Percentiles rank a stretch among this genome's conserved stretches.
Conservation (phyloP, 2,113 vertebrate species). For the Paraplagusia blochii region DNA sequence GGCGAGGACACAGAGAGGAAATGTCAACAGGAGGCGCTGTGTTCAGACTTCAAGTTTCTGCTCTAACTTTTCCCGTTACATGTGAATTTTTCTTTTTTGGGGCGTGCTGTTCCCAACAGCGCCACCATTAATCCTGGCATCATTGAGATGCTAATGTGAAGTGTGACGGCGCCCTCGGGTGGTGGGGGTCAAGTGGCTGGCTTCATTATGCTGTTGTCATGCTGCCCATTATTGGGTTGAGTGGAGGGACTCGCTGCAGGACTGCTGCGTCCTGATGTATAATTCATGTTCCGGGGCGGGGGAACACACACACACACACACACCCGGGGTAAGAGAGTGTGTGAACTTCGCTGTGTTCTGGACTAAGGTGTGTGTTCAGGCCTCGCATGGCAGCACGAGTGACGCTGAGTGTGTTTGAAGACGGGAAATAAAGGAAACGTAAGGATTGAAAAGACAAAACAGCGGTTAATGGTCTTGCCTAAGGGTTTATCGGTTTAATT, state of each 20-base stretch:
- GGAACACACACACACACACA: constrained; percentile 2
- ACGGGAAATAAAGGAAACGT: no score
- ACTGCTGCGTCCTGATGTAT: constrained; percentile 72
- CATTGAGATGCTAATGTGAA: constrained; percentile 79
- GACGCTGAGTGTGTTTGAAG: no score
- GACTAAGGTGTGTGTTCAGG: constrained; percentile 31
- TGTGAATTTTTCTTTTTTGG: constrained; percentile 38
- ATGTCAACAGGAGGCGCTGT: no score
- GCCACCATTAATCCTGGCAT: constrained; percentile 67
- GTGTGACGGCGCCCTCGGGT: constrained; percentile 62
- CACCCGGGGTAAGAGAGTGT: constrained; percentile 8
- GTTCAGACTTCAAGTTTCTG: not conserved
- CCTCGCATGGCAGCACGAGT: constrained; percentile 6
- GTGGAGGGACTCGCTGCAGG: constrained; percentile 55
- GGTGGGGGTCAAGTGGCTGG: constrained; percentile 76
- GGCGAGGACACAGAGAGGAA: constrained; percentile 8
- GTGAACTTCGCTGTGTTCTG: constrained; percentile 50
- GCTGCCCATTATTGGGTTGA: constrained; percentile 70
- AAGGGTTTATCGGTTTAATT: no score
- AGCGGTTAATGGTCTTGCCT: no score
- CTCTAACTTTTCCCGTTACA: constrained; percentile 4
- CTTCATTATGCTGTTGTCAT: constrained; percentile 79
- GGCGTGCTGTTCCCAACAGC: constrained; percentile 25
- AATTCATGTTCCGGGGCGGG: constrained; percentile 76
- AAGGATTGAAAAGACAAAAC: no score